Conservation (phyloP, 1,140 invertebrate species). For the Bathynomus jamesi region DNA sequence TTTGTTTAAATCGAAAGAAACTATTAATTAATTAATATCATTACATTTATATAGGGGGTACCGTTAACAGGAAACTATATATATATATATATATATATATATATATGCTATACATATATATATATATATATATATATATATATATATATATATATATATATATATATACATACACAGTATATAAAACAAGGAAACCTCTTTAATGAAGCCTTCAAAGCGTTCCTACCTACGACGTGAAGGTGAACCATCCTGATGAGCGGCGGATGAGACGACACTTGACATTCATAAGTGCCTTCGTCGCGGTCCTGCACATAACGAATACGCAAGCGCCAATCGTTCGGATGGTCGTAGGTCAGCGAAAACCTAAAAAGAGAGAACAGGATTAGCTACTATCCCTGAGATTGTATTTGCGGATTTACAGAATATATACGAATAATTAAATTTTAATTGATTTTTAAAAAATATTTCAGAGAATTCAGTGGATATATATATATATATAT, state of each 20-base stretch:
- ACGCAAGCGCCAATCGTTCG: conserved; percentile 66
- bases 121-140: conserved; percentile 3
- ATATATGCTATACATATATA: neutral
- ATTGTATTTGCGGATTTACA: neutral
- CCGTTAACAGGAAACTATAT: no score
- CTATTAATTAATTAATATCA: no score
- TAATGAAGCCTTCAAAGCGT: neutral
- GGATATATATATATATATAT: conserved; percentile 10
- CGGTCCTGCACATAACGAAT: conserved; percentile 62
- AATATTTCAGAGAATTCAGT: neutral
- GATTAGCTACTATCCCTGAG: neutral
- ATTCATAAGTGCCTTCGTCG: conserved; percentile 67
- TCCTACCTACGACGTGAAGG: conserved; percentile 65
- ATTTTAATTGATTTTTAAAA: neutral
- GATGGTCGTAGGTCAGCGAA: conserved; percentile 59
- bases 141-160: conserved; percentile 8
- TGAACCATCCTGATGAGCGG: conserved; percentile 61
- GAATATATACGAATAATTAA: neutral
- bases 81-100: conserved; percentile 3
- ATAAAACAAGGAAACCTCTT: no score
- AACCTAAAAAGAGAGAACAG: conserved; percentile 43
- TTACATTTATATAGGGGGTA: no score
- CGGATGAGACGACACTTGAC: conserved; percentile 68
- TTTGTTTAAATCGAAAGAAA: no score
- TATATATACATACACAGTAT: neutral